phyloP scores from a whole-genome alignment of 2,113 vertebrate genomes.

The Siniperca chuatsi region DNA sequence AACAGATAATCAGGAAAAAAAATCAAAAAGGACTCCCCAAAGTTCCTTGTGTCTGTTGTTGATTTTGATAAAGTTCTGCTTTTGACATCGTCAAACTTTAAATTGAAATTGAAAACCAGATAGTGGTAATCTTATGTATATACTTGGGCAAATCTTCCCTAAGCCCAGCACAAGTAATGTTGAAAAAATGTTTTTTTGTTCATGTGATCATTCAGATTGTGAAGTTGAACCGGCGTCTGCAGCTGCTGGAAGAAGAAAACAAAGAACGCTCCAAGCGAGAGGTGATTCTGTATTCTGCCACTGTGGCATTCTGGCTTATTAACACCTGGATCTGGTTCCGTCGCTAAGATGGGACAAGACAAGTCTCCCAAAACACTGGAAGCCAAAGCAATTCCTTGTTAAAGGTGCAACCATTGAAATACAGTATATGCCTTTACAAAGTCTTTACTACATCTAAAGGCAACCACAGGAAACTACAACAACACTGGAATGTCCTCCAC shows the following conservation, averaged over 20 bases:
- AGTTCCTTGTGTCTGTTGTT: not conserved
- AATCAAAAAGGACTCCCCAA: not conserved
- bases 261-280: conserved; percentile 94
- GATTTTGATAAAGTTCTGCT: not conserved
- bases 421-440: not conserved
- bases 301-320: conserved; percentile 95
- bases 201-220: conserved; percentile 88
- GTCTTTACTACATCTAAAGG: not conserved
- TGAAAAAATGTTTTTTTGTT: not conserved
- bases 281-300: conserved; percentile 95
- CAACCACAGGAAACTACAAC: not conserved
- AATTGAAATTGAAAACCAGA: not conserved
- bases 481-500: not conserved
- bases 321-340: conserved; percentile 98
- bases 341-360: conserved; percentile 82
- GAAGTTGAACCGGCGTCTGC: conserved; percentile 95
- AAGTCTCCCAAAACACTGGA: conserved; percentile 50
- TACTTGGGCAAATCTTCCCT: not conserved
- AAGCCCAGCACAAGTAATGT: not conserved
- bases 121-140: not conserved
- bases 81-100: not conserved
- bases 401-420: conserved; percentile 21
- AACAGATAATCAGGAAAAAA: not conserved
- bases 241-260: conserved; percentile 95
- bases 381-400: conserved; percentile 59